A percentile compares a stretch with the other conserved stretches of the same genome.
phyloP scores from a whole-genome alignment of 1,140 invertebrate genomes.

The Drosophila auraria region DNA sequence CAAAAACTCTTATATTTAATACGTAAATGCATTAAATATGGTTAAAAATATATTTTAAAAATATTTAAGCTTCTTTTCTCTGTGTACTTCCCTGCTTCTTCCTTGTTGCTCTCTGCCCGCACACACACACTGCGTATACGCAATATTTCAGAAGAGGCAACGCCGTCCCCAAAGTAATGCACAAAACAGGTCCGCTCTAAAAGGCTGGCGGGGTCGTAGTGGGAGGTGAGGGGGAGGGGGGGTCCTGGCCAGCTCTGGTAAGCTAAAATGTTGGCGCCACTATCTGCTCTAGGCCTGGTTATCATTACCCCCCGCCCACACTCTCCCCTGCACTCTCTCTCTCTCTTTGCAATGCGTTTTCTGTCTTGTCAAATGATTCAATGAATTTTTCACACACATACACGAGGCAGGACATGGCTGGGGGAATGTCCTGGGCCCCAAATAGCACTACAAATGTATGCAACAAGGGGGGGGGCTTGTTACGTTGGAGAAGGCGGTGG shows the following conservation, averaged over 20 bases:
- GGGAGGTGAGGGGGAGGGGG: rapidly evolving
- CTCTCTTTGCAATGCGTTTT: conserved; percentile 21
- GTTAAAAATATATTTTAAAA: no score
- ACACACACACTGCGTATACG: conserved; percentile 52
- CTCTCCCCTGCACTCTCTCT: no score
- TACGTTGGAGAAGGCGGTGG: conserved; percentile 11
- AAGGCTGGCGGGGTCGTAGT: conserved; percentile 3
- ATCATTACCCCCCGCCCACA: conserved; percentile 14
- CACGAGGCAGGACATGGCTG: neutral
- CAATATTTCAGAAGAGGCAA: conserved; percentile 65
- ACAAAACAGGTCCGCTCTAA: conserved; percentile 31
- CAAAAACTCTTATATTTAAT: no score
- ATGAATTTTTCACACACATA: conserved; percentile 75
- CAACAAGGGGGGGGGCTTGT: conserved; percentile 53
- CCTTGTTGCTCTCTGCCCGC: no score
- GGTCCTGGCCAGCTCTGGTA: conserved; percentile 15
- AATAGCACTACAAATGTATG: conserved; percentile 79
- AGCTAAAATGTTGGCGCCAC: conserved; percentile 63
- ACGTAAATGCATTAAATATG: no score
- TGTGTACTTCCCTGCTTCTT: neutral
- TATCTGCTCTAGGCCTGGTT: conserved; percentile 44
- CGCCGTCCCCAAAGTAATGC: conserved; percentile 54
- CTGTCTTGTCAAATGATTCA: conserved; percentile 73
- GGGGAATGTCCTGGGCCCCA: conserved; percentile 32
- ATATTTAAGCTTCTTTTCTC: neutral